Evolutionary conservation across 2,113 vertebrate genomes (phyloP).

Genomic region (Macrotus californicus): DNA sequence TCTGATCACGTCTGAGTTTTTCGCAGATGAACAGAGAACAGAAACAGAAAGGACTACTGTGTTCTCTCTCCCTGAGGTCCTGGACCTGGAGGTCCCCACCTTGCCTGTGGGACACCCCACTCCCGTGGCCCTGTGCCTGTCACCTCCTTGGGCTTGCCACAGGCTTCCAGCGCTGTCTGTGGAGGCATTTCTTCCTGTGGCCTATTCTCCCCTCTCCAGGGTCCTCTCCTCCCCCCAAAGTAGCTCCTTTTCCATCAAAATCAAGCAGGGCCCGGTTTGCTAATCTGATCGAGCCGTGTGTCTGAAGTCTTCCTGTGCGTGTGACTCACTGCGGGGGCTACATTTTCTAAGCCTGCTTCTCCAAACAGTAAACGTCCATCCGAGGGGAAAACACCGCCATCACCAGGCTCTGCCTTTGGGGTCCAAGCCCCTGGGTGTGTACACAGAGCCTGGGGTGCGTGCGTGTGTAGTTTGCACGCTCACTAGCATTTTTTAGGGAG

Average conservation of each 20-base stretch:
- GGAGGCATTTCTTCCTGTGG: neutral
- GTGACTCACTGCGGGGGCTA: neutral
- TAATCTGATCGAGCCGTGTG: accelerated
- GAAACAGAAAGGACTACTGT: too few relatives aligned
- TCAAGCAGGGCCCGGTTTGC: neutral
- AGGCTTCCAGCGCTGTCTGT: too few relatives aligned
- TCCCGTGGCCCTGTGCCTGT: too few relatives aligned
- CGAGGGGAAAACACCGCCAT: neutral
- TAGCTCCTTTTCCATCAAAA: neutral
- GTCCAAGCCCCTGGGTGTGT: neutral
- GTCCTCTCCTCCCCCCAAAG: neutral
- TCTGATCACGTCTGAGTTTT: too few relatives aligned
- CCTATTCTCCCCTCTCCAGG: neutral
- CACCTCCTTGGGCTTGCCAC: too few relatives aligned
- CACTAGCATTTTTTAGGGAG: neutral
- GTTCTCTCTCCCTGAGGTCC: too few relatives aligned
- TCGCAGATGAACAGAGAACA: too few relatives aligned
- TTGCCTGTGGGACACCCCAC: too few relatives aligned
- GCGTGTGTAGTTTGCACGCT: too few relatives aligned
- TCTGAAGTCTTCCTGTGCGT: too few relatives aligned
- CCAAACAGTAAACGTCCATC: neutral
- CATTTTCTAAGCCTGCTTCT: neutral
- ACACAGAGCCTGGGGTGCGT: accelerated
- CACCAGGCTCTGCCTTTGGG: too few relatives aligned
- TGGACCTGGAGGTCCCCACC: too few relatives aligned